Evolutionary conservation across 2,888 invertebrate genomes (phyloP).

Genomic region (Diploptera punctata): DNA sequence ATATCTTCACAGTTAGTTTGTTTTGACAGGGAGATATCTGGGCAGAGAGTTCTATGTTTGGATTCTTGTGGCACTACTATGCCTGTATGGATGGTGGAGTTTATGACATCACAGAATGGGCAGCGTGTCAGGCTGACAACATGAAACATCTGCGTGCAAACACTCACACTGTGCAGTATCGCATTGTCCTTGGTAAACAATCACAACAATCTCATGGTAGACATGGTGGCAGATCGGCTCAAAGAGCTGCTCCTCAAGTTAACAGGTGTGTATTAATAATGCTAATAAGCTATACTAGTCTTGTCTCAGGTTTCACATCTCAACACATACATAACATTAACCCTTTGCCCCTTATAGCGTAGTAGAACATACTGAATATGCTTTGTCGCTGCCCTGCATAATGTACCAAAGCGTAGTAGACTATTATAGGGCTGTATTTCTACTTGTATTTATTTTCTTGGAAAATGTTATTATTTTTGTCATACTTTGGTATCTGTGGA

Average conservation of each 20-base stretch:
- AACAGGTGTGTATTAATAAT: slow-evolving; percentile 34
- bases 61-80: slow-evolving; percentile 92
- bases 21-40: slow-evolving; percentile 91
- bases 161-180: slow-evolving; percentile 89
- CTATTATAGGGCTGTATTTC: too few species aligned
- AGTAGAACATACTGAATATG: too few species aligned
- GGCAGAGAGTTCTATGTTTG: slow-evolving; percentile 91
- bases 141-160: slow-evolving; percentile 86
- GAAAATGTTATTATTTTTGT: too few species aligned
- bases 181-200: slow-evolving; percentile 79
- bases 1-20: too few species aligned
- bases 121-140: slow-evolving; percentile 86
- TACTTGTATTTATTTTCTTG: too few species aligned
- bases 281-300: too few species aligned
- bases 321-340: too few species aligned
- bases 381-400: too few species aligned
- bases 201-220: slow-evolving; percentile 48
- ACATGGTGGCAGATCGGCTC: neutral
- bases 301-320: too few species aligned
- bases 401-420: too few species aligned
- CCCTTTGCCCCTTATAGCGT: too few species aligned
- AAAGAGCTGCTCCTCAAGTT: neutral
- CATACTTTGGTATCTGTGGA: too few species aligned
- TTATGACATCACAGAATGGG: slow-evolving; percentile 97
- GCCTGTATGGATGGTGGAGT: slow-evolving; percentile 96